phyloP scores from a whole-genome alignment of 1,140 invertebrate genomes.

The Phortica variegata region DNA sequence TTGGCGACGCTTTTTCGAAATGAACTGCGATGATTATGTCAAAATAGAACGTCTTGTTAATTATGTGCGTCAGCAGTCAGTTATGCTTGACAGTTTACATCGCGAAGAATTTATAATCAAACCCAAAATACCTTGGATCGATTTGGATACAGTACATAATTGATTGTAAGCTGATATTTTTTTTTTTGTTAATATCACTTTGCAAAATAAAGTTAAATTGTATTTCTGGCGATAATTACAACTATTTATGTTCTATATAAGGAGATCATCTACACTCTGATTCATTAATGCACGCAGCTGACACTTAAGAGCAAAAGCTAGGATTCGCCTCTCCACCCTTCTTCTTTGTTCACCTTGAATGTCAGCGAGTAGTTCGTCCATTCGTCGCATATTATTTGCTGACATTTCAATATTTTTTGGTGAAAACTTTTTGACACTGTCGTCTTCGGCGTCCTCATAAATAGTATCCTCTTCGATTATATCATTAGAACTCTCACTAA shows the following conservation, averaged over 20 bases:
- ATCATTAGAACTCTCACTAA: conserved; percentile 27
- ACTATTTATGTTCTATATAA: too few relatives aligned
- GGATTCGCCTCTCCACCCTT: conserved; percentile 33
- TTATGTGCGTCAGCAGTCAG: conserved; percentile 73
- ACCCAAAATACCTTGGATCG: conserved; percentile 54
- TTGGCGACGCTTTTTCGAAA: conserved; percentile 79
- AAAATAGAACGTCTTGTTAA: conserved; percentile 68
- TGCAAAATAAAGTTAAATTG: conserved; percentile 15
- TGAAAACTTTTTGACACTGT: not conserved
- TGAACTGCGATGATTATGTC: conserved; percentile 63
- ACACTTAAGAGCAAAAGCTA: conserved; percentile 44
- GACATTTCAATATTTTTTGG: not conserved
- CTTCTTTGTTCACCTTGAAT: conserved; percentile 16
- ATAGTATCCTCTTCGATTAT: conserved; percentile 34
- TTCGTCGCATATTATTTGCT: conserved; percentile 22
- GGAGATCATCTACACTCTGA: conserved; percentile 32
- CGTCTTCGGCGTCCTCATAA: conserved; percentile 24
- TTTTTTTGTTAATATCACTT: conserved; percentile 25
- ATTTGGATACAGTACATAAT: conserved; percentile 44
- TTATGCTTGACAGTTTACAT: conserved; percentile 56
- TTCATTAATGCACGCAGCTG: conserved; percentile 32
- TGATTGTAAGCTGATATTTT: conserved; percentile 14
- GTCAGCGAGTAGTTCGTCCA: conserved; percentile 25
- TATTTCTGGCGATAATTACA: conserved; percentile 7
- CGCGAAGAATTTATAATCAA: conserved; percentile 54